Evolutionary conservation across 2,888 invertebrate species (phyloP), one percentile per base, ranked within the genome.

Genomic region (Pyrrhia umbra): DNA sequence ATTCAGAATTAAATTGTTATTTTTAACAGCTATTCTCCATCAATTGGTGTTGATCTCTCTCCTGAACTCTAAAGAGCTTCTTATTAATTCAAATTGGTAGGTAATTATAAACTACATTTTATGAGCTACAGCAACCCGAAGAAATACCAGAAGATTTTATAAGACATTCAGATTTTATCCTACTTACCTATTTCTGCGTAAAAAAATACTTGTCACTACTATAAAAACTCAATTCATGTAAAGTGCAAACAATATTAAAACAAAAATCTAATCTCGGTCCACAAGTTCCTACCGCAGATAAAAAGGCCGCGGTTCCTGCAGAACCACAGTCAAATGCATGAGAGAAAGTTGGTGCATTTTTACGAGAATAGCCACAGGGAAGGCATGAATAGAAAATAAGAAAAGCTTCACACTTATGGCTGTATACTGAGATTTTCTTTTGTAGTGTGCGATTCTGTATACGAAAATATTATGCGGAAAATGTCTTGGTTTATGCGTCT

Each of bases 341-440:
- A 39, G 30, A 27, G 15, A 60, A 68, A 74, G 37, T 74, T 74
- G 50, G 54, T 21, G 60, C 60, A 60, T 55, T 75, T 46, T 56
- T 13, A 75, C 15, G 23, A 52, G 59, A 60, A 55, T 52, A 43
- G 30, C 60, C 40, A 47, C 54, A 37, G 37, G 13, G 25, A 57
- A 46, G 10, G 15, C 20, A 25, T 59, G 75, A 70, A 74, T 74
- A 59, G 60, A 59, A 45, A 74, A 68, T 74, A 68, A 37, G 52
- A 15, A 51, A 37, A 30, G n/a, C 46, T 51, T 46, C 23, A 40
- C 45, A 55, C 50, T 21, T 45, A 72, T n/a, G 21, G 9, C 50
- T 73, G 34, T 56, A 37, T 55, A 25, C 73, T 18, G 34, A 23
- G 72, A 63, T 50, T 72, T 43, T 43, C 25, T 45, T 43, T 39